Percentiles rank a stretch among this genome's conserved stretches.
Conservation (phyloP, 2,113 vertebrate genomes). For the Indicator maculatus region DNA sequence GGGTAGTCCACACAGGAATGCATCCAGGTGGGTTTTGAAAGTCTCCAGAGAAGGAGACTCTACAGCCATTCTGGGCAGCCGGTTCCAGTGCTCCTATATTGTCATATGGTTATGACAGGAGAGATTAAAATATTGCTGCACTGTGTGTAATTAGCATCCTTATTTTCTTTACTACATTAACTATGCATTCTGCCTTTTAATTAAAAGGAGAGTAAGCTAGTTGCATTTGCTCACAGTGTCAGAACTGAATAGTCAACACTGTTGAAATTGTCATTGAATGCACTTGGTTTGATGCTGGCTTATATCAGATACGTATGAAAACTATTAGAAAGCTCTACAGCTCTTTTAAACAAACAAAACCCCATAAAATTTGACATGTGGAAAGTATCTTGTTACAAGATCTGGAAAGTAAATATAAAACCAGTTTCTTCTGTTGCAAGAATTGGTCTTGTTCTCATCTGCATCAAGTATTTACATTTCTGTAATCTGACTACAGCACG, state of each 20-base stretch:
- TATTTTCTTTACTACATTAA: conserved; percentile 30
- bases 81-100: background rate
- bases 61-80: too few species aligned
- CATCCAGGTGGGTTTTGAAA: too few species aligned
- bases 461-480: background rate
- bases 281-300: background rate
- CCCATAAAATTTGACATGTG: background rate
- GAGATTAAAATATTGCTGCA: background rate
- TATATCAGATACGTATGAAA: background rate
- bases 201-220: conserved; percentile 2
- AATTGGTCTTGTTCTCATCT: background rate
- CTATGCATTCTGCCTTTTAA: background rate
- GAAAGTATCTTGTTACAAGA: background rate
- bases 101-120: background rate
- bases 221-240: background rate
- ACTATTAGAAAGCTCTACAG: background rate
- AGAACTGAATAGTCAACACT: background rate
- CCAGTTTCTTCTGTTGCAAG: background rate
- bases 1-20: too few species aligned
- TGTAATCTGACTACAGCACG: background rate
- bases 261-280: background rate
- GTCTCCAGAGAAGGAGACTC: too few species aligned
- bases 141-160: conserved; percentile 18
- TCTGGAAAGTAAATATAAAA: background rate
- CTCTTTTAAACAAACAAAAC: too few species aligned